These are phyloP conservation scores for Neomicropteryx cornuta DNA, from an alignment of 1,140 invertebrate genomes.

Conservation along the genomic window DNA sequence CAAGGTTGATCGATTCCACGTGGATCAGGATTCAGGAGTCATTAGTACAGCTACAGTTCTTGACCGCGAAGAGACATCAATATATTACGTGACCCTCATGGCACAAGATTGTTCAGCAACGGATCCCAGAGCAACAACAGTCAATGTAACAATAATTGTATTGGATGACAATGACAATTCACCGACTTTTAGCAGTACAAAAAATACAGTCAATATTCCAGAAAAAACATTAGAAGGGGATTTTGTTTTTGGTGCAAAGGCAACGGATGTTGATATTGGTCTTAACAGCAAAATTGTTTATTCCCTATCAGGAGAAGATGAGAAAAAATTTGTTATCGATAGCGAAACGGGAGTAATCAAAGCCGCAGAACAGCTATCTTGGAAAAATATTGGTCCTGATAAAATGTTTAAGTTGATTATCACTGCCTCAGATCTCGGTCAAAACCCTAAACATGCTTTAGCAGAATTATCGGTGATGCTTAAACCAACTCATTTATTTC, in stretches of 20 bases:
- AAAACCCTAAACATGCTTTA: slow-evolving; percentile 45
- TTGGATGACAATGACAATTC: slow-evolving; percentile 82
- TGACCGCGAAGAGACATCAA: slow-evolving; percentile 66
- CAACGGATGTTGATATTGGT: slow-evolving; percentile 67
- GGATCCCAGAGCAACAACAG: slow-evolving; percentile 62
- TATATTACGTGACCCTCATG: slow-evolving; percentile 72
- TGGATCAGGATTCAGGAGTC: slow-evolving; percentile 62
- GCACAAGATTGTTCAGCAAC: slow-evolving; percentile 80
- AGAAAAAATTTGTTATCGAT: slow-evolving; percentile 65
- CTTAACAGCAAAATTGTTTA: slow-evolving; percentile 71
- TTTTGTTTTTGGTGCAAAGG: slow-evolving; percentile 83
- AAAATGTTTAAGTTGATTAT: slow-evolving; percentile 62
- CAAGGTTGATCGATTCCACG: slow-evolving; percentile 61
- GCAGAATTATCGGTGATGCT: slow-evolving; percentile 59
- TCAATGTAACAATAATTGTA: slow-evolving; percentile 70
- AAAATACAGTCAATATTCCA: slow-evolving; percentile 68
- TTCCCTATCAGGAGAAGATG: slow-evolving; percentile 63
- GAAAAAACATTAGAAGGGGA: slow-evolving; percentile 61
- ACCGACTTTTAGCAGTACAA: slow-evolving; percentile 59
- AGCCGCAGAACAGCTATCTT: slow-evolving; percentile 46
- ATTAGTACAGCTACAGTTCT: slow-evolving; percentile 59
- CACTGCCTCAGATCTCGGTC: slow-evolving; percentile 58
- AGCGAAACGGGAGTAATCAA: slow-evolving; percentile 73
- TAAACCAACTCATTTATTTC: slow-evolving; percentile 62
- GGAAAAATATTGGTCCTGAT: slow-evolving; percentile 23